Evolutionary conservation across 2,113 vertebrate genomes (phyloP).

Genomic region (Ardeotis arabs): DNA sequence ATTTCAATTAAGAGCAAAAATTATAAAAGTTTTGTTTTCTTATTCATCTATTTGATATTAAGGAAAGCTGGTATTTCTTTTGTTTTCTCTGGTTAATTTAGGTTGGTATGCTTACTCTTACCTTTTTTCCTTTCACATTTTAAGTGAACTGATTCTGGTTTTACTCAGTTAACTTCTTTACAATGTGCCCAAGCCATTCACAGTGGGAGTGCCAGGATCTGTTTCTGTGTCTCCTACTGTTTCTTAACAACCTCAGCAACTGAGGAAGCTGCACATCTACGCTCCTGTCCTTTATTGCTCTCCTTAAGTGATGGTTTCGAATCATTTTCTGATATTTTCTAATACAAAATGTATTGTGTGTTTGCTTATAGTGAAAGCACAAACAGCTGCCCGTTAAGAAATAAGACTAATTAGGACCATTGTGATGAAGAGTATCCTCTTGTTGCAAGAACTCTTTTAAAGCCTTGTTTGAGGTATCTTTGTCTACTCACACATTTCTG

Average conservation of each 20-base stretch:
- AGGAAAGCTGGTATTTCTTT: neutral
- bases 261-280: neutral
- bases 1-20: neutral
- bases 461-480: neutral
- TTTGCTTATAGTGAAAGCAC: neutral
- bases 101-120: neutral
- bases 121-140: neutral
- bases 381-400: neutral
- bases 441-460: neutral
- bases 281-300: neutral
- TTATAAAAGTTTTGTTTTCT: neutral
- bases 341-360: neutral
- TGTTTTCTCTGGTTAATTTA: neutral
- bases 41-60: neutral
- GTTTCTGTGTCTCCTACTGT: neutral
- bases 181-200: neutral
- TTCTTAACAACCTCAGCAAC: neutral
- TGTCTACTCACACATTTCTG: neutral
- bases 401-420: neutral
- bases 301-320: neutral
- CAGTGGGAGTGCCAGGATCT: neutral
- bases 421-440: neutral
- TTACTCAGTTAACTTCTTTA: conserved; percentile 44
- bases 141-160: neutral
- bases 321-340: neutral